phyloP scores from a whole-genome alignment of 1,140 invertebrate species.

The Tetragnatha versicolor region DNA sequence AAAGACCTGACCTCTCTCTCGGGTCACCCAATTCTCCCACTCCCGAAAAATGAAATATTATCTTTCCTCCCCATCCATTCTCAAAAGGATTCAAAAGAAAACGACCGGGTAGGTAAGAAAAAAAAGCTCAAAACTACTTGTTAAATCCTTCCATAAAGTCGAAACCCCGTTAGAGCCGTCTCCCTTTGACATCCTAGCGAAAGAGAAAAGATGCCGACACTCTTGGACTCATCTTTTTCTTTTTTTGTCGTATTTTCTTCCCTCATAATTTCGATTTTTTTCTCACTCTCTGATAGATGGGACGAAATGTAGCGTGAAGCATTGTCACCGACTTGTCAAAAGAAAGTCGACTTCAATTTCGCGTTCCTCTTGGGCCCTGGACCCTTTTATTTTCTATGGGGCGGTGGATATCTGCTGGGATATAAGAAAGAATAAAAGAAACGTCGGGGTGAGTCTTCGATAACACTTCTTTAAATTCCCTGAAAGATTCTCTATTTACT shows the following conservation, averaged over 20 bases:
- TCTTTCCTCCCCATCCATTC: background rate
- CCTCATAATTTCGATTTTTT: background rate
- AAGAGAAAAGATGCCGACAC: conserved; percentile 35
- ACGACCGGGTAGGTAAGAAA: background rate
- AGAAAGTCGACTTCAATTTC: conserved; percentile 48
- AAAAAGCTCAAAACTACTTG: conserved; percentile 25
- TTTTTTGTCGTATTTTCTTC: too few relatives aligned
- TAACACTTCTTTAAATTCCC: conserved; percentile 41
- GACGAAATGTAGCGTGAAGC: conserved; percentile 48
- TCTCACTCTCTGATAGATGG: conserved; percentile 21
- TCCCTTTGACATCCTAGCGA: conserved; percentile 6
- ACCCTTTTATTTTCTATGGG: background rate
- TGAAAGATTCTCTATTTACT: conserved; percentile 43
- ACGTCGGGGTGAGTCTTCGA: conserved; percentile 40
- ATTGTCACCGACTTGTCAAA: conserved; percentile 49
- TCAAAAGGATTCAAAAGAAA: background rate
- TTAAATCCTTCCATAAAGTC: conserved; percentile 38
- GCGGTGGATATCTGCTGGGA: background rate
- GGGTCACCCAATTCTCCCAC: background rate
- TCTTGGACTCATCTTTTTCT: conserved; percentile 2
- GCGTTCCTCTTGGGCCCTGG: background rate
- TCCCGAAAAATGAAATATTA: background rate
- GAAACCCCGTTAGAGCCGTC: conserved; percentile 39
- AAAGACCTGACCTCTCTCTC: too few relatives aligned
- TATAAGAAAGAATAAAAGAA: background rate